Evolutionary conservation across 2,797 vertebrate genomes (phyloP).

Genomic region (Onychomys torridus): DNA sequence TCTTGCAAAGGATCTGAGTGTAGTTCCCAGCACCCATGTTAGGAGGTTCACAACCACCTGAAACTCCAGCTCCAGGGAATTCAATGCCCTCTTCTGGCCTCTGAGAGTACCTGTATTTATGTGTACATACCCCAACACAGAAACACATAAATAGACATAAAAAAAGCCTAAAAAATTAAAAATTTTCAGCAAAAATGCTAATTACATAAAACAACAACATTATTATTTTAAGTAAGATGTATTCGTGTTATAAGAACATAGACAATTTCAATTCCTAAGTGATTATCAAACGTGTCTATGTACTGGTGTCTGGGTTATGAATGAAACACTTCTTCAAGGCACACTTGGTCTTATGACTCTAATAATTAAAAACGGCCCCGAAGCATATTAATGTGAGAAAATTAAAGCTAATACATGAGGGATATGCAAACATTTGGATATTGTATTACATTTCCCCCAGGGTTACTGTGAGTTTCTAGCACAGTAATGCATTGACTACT

Average conservation of each 20-base stretch:
- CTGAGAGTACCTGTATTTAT: neutral
- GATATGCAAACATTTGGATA: neutral
- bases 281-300: neutral
- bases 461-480: neutral
- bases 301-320: neutral
- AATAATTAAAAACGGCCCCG: neutral
- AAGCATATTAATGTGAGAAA: neutral
- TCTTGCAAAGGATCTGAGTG: neutral
- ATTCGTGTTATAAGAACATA: neutral
- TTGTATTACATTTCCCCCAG: neutral
- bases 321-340: neutral
- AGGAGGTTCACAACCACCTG: neutral
- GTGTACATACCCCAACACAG: neutral
- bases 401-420: neutral
- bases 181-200: neutral
- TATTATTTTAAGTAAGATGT: conserved; percentile 48
- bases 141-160: neutral
- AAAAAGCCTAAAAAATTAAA: neutral
- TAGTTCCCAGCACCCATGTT: neutral
- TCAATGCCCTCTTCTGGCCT: neutral
- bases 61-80: neutral
- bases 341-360: neutral
- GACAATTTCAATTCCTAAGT: neutral
- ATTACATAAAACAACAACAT: neutral
- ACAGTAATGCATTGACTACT: neutral